Base-by-base conservation (phyloP, 2,797 vertebrate species). In the Phalloptychus januarius region DNA sequence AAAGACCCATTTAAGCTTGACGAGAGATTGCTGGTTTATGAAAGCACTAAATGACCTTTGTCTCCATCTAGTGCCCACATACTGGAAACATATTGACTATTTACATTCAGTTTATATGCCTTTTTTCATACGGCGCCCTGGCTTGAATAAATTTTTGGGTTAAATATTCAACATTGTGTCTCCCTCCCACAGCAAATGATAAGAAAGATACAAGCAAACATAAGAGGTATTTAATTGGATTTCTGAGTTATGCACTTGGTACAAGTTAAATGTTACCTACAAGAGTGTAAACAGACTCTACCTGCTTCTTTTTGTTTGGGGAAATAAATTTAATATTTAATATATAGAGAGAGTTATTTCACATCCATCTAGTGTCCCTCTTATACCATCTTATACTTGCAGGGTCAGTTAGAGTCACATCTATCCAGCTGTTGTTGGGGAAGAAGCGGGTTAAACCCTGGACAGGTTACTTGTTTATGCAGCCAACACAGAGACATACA, bases 91-190 rank as follows among this genome's bases (percentile, higher is more conserved):
- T 36, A 74, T 69, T 69, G 31, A 63, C 10, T 44, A 36, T 83
- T 79, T 84, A 76, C 61, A 36, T 63, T 78, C n/a, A 40, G 45
- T 73, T 42, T 18, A 56, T 74, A 45, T 50, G 40, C 23, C 13
- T 44, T 74, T 76, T 45, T 75, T 86, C 71, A 76, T 71, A 77
- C n/a, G 50, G 38, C 23, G 72, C 79, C 70, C 72, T 80, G 56
- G 81, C 71, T 74, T 78, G 71, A 81, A 45, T 88, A 79, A 78
- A 88, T 82, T 88, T 82, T 44, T 2, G 1, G 79, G 82, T 90
- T 90, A 91, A 87, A 90, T 76, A 93, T 92, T 91, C 7, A 90
- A 87, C 83, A 56, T 73, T 77, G 44, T 38, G 71, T 79, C 79
- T 67, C 73, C 33, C 61, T 50, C 61, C 81, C 74, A 80, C 20